Evolutionary conservation across 2,888 invertebrate genomes (phyloP).

Genomic region (Uropetala carovei): DNA sequence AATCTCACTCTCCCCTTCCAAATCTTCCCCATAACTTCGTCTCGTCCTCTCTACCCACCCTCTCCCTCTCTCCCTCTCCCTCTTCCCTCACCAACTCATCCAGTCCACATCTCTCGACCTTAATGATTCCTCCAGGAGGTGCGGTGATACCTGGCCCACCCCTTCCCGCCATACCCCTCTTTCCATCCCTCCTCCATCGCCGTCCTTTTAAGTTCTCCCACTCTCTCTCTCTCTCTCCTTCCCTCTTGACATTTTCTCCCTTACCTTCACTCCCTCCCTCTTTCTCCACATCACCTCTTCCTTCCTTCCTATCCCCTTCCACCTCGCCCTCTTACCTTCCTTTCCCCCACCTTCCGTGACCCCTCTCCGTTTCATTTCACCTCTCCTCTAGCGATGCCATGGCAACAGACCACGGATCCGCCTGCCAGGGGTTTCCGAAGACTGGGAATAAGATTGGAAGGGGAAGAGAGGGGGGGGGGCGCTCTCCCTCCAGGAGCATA

Average conservation of each 20-base stretch:
- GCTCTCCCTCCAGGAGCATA: too few species aligned
- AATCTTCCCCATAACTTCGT: constrained; percentile 36
- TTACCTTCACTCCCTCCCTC: neutral
- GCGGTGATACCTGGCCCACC: constrained; percentile 27
- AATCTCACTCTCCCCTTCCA: constrained; percentile 6
- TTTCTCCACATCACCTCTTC: constrained; percentile 18
- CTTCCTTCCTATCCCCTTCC: neutral
- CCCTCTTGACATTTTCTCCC: neutral
- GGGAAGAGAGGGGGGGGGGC: neutral
- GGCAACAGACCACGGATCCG: constrained; percentile 46
- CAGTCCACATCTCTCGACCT: constrained; percentile 20
- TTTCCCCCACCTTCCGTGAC: neutral
- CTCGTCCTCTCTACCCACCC: neutral
- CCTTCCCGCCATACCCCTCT: neutral
- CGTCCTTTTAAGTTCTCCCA: constrained; percentile 26
- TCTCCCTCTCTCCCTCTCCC: neutral
- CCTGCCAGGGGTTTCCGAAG: constrained; percentile 44
- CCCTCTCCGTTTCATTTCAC: constrained; percentile 39
- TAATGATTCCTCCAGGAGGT: constrained; percentile 61
- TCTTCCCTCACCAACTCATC: neutral
- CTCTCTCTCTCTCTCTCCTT: neutral
- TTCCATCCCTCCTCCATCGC: neutral
- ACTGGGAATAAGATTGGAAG: neutral
- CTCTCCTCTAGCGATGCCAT: constrained; percentile 28
- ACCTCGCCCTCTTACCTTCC: neutral